These are phyloP conservation scores for Cyclophora punctaria DNA, from an alignment of 2,888 invertebrate genomes.

Conservation along the genomic window DNA sequence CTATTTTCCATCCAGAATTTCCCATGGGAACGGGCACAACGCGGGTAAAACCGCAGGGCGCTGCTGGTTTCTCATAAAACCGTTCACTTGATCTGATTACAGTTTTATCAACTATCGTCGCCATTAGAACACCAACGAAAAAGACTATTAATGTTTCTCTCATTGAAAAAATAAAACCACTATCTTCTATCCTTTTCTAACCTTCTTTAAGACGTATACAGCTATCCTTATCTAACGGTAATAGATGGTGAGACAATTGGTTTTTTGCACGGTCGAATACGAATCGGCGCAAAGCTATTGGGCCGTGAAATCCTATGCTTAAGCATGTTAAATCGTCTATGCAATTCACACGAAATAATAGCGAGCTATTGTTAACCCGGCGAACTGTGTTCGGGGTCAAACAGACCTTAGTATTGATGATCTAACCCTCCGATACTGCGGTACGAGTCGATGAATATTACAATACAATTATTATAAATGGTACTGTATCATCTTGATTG, in stretches of 20 bases:
- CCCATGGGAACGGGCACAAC: no score
- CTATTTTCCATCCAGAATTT: no score
- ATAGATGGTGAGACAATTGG: conserved; percentile 24
- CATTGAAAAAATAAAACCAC: conserved; percentile 2
- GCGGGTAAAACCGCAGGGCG: no score
- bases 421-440: no score
- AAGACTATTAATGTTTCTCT: no score
- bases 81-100: no score
- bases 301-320: conserved; percentile 38
- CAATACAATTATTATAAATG: no score
- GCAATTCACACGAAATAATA: conserved; percentile 52
- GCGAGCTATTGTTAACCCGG: conserved; percentile 39
- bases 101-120: background rate
- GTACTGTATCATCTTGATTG: no score
- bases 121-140: background rate
- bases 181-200: no score
- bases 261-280: conserved; percentile 29
- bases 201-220: background rate
- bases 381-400: conserved; percentile 18
- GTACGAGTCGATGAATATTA: no score
- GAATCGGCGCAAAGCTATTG: conserved; percentile 26
- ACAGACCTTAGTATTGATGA: no score
- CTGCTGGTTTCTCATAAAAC: no score
- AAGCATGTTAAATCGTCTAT: conserved; percentile 54
- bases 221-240: conserved; percentile 20